These are phyloP conservation scores for Lytechinus pictus DNA, from an alignment of 35 echinoderm and acorn worm genomes.

Conservation along the genomic window DNA sequence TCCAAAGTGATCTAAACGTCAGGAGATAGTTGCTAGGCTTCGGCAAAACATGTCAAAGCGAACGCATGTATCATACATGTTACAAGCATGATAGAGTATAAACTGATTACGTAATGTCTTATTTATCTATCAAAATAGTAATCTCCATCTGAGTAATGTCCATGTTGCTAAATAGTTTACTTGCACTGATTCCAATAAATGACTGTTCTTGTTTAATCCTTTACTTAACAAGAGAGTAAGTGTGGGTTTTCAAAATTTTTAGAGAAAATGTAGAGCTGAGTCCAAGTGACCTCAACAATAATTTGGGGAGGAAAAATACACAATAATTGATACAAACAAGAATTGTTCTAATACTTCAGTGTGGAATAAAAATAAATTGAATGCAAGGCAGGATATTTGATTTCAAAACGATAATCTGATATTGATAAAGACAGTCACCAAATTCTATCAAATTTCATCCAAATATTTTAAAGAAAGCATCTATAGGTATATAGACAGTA, in stretches of 20 bases:
- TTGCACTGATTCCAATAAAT: too few species aligned
- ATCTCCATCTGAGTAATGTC: too few species aligned
- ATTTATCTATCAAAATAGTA: too few species aligned
- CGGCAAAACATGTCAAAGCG: not conserved
- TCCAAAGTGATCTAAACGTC: not conserved
- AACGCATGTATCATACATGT: not conserved
- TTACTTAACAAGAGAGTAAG: not conserved
- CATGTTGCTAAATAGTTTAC: too few species aligned
- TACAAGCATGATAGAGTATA: too few species aligned
- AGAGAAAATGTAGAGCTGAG: not conserved
- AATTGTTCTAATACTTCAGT: not conserved
- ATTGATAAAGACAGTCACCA: not conserved
- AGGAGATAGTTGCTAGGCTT: not conserved
- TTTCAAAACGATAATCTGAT: not conserved
- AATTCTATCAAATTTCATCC: not conserved
- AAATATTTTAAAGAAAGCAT: not conserved
- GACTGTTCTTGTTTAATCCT: not conserved
- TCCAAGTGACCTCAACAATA: not conserved
- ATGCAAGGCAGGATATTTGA: not conserved
- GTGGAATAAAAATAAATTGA: not conserved
- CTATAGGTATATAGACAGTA: not conserved
- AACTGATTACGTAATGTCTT: too few species aligned
- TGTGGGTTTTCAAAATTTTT: not conserved
- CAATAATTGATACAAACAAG: not conserved
- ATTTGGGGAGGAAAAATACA: too few species aligned